A percentile compares a stretch with the other conserved stretches of the same genome.
Evolutionary conservation across 2,888 invertebrate genomes (phyloP).

Genomic region (Chelonus formosanus): DNA sequence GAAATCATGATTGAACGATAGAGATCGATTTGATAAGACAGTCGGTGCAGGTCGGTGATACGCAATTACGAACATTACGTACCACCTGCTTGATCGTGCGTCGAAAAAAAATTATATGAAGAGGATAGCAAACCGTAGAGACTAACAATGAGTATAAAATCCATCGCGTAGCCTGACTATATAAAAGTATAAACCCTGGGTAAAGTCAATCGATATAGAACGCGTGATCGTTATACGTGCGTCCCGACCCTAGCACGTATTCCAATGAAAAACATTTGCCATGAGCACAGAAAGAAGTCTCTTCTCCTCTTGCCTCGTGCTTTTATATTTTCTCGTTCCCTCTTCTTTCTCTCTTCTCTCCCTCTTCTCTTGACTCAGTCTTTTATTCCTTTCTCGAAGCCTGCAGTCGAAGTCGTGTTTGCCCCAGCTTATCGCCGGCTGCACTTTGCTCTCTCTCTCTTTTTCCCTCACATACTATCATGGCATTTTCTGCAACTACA

Average conservation of each 20-base stretch:
- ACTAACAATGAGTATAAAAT: conserved; percentile 28
- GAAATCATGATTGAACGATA: conserved; percentile 25
- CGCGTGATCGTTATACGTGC: conserved; percentile 24
- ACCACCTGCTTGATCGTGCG: conserved; percentile 35
- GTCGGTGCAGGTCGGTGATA: conserved; percentile 20
- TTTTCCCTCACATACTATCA: conserved; percentile 15
- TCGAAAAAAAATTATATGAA: conserved; percentile 20
- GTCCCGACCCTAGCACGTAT: conserved; percentile 17
- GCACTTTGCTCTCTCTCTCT: conserved; percentile 51
- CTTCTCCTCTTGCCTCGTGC: conserved; percentile 1
- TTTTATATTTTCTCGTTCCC: conserved; percentile 14
- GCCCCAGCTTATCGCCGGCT: conserved; percentile 54
- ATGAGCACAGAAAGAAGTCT: conserved; percentile 11
- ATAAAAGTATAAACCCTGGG: conserved; percentile 22
- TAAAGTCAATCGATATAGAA: conserved; percentile 34
- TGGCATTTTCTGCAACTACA: conserved; percentile 33
- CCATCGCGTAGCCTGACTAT: conserved; percentile 27
- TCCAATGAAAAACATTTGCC: conserved; percentile 27
- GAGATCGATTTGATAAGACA: conserved; percentile 25
- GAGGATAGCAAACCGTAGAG: conserved; percentile 20
- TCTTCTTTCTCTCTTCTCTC: conserved; percentile 15
- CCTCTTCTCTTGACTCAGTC: neutral
- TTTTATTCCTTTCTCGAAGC: conserved; percentile 14
- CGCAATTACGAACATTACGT: conserved; percentile 37
- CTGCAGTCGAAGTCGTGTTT: conserved; percentile 25